These are phyloP conservation scores for Diarsia dahlii DNA, from an alignment of 2,888 invertebrate genomes.

Conservation along the genomic window DNA sequence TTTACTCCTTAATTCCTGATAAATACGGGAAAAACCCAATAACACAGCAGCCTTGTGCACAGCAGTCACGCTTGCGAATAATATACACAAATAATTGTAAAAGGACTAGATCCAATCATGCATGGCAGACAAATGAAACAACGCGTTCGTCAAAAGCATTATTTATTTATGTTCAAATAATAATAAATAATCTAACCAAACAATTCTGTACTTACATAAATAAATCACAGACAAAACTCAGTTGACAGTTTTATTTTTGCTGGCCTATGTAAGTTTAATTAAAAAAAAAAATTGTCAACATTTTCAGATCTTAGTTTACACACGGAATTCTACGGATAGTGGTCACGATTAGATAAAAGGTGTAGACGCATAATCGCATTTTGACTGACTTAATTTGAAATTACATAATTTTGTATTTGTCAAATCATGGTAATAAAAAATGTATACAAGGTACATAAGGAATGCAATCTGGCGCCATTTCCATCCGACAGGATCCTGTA, in stretches of 20 bases:
- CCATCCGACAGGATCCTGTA: too few relatives aligned
- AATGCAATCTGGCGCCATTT: too few relatives aligned
- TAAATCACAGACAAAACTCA: slow-evolving; percentile 70
- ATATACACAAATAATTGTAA: too few relatives aligned
- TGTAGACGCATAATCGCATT: background rate
- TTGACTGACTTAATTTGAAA: background rate
- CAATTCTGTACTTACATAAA: slow-evolving; percentile 65
- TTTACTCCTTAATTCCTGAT: too few relatives aligned
- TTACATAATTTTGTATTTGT: background rate
- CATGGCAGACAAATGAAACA: slow-evolving; percentile 4
- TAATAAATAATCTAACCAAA: slow-evolving; percentile 62
- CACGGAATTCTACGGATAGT: background rate
- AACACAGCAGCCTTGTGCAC: too few relatives aligned
- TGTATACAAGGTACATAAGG: slow-evolving; percentile 7
- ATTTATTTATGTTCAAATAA: slow-evolving; percentile 62
- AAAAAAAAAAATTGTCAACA: too few relatives aligned
- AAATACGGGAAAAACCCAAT: too few relatives aligned
- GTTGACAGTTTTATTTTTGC: slow-evolving; percentile 27
- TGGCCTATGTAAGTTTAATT: background rate
- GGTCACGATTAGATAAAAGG: background rate
- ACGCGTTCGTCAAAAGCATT: slow-evolving; percentile 64
- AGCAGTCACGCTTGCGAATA: too few relatives aligned
- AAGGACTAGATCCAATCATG: background rate
- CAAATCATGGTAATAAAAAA: slow-evolving; percentile 8
- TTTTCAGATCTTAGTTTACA: background rate